phyloP scores from a whole-genome alignment of 2,888 invertebrate species.

The Drosophila atripex region DNA sequence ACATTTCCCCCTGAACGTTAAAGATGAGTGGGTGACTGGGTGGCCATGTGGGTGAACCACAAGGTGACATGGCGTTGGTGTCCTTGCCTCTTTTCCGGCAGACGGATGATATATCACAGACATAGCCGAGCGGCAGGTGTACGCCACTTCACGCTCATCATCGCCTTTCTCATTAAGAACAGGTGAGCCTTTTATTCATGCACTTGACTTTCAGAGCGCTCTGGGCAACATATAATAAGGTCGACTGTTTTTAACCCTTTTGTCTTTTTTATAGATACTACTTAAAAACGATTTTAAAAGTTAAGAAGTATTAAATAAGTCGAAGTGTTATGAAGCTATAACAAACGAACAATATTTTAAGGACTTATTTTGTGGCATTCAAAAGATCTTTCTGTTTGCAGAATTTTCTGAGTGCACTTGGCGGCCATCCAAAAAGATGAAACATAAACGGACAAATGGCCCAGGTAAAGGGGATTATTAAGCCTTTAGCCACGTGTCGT shows the following conservation, averaged over 20 bases:
- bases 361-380: conserved; percentile 40
- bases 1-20: conserved; percentile 45
- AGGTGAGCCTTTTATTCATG: conserved; percentile 66
- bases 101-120: conserved; percentile 50
- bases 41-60: neutral
- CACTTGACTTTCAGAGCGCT: conserved; percentile 63
- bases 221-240: conserved; percentile 3
- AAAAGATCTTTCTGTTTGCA: conserved; percentile 12
- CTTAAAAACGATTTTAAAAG: neutral
- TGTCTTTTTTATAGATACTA: neutral
- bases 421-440: neutral
- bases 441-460: neutral
- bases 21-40: conserved; percentile 39
- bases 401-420: neutral
- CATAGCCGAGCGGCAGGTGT: conserved; percentile 53
- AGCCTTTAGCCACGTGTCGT: neutral
- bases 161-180: conserved; percentile 33
- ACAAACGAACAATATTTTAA: conserved; percentile 14
- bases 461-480: neutral
- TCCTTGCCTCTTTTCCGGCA: conserved; percentile 35
- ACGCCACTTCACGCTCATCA: conserved; percentile 58
- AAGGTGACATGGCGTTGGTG: conserved; percentile 14
- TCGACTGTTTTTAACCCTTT: neutral
- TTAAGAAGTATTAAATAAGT: neutral
- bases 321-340: neutral